Evolutionary conservation across 2,113 vertebrate genomes (phyloP).

Genomic region (Corapipo altera): DNA sequence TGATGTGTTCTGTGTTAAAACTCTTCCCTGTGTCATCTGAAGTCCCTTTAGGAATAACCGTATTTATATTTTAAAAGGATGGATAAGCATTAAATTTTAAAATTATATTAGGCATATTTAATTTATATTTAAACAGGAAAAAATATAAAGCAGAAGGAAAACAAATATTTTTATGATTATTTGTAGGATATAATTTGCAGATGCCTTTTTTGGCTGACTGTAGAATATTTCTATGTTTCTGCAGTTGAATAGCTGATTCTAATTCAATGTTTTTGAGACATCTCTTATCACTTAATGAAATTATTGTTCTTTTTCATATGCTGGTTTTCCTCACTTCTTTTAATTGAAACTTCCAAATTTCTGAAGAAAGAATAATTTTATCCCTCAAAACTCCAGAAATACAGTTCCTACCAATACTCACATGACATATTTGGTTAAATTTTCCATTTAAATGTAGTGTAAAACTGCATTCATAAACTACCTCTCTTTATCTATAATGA

Average conservation of each 20-base stretch:
- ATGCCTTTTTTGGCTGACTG: neutral
- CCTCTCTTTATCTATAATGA: neutral
- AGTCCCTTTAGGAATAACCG: neutral
- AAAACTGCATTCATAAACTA: neutral
- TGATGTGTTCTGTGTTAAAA: neutral
- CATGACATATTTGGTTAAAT: neutral
- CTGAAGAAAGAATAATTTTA: neutral
- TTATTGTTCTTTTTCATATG: neutral
- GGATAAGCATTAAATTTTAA: neutral
- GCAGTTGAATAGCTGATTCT: neutral
- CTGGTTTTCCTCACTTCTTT: neutral
- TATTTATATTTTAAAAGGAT: neutral
- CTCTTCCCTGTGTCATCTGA: neutral
- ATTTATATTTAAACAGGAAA: neutral
- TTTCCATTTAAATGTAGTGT: neutral
- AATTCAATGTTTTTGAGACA: neutral
- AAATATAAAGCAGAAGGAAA: neutral
- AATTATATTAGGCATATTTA: neutral
- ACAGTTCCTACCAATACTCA: neutral
- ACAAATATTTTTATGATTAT: neutral
- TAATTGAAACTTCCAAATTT: neutral
- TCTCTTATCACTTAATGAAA: neutral
- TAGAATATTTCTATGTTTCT: neutral
- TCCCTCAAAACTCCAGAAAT: neutral
- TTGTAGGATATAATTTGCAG: neutral